phyloP scores from a whole-genome alignment of 2,113 vertebrate genomes.

The human region GRCh38 chr7:125721501-125722000 shows the following conservation, averaged over 20 bases:
- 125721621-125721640: not conserved
- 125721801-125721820: not conserved
- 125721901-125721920: not conserved
- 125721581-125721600: not conserved
- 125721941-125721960: not conserved
- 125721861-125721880: not conserved
- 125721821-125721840: not conserved
- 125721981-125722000: not conserved
- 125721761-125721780: not conserved
- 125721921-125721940: not conserved
- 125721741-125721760: not conserved
- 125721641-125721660: not conserved
- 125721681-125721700: not conserved
- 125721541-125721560: not conserved
- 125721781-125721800: not conserved
- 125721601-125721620: not conserved
- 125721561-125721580: not conserved
- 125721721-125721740: not conserved
- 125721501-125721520: not conserved
- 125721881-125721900: not conserved
- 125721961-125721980: not conserved
- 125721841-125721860: not conserved
- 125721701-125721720: not conserved
- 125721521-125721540: not conserved
- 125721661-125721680: accelerated